These are phyloP conservation scores for Tachysurus fulvidraco DNA, from an alignment of 2,113 vertebrate genomes.

Conservation along the genomic window DNA sequence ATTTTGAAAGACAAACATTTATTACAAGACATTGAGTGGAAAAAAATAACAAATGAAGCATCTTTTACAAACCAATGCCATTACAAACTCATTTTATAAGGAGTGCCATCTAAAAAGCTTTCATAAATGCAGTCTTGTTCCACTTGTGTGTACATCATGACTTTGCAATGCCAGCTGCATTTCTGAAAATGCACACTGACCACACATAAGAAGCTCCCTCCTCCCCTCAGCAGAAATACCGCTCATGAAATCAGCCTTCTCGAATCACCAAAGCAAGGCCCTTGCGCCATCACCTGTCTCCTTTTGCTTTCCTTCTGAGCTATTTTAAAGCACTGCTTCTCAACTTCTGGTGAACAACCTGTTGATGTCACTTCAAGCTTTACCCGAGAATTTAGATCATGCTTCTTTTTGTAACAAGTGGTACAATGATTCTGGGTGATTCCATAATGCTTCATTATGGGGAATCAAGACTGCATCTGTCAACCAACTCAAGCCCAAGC, in stretches of 20 bases:
- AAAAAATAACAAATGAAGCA: background rate
- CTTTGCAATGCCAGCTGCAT: slow-evolving; percentile 52
- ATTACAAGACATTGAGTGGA: background rate
- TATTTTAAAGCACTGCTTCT: slow-evolving; percentile 74
- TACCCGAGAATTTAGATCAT: background rate
- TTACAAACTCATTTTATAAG: background rate
- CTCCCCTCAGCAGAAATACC: slow-evolving; percentile 62
- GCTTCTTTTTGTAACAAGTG: background rate
- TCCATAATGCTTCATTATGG: background rate
- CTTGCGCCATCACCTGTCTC: slow-evolving; percentile 75
- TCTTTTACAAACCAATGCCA: background rate
- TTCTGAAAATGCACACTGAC: slow-evolving; percentile 42
- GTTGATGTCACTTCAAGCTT: slow-evolving; percentile 46
- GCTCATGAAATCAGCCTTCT: slow-evolving; percentile 57
- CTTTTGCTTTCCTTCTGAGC: slow-evolving; percentile 67
- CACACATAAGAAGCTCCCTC: slow-evolving; percentile 56
- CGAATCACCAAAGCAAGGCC: slow-evolving; percentile 70
- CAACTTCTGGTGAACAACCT: slow-evolving; percentile 53
- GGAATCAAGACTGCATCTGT: background rate
- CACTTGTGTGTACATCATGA: slow-evolving; percentile 23
- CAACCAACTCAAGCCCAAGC: background rate
- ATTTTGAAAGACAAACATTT: background rate
- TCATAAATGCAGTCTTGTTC: background rate
- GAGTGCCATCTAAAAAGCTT: background rate
- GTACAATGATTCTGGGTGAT: background rate